Percentiles rank a stretch among this genome's conserved stretches.
These are phyloP conservation scores for Rhagophthalmus giganteus DNA, from an alignment of 2,888 invertebrate genomes.

Conservation along the genomic window DNA sequence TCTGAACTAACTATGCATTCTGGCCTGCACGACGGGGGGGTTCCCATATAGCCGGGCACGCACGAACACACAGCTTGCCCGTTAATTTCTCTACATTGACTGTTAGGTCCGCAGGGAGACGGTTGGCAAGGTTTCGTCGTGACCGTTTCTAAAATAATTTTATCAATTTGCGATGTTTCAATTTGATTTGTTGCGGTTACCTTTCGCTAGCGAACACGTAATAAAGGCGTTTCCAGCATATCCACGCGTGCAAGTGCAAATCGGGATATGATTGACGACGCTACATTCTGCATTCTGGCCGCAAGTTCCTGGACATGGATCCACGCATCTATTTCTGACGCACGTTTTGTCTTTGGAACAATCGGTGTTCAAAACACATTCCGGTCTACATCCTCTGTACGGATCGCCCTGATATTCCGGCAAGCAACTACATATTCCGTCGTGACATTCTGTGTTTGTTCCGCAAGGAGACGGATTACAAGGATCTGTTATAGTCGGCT, in stretches of 20 bases:
- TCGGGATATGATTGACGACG: conserved; percentile 75
- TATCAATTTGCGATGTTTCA: too few species aligned
- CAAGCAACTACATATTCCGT: conserved; percentile 71
- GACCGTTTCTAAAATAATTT: conserved; percentile 30
- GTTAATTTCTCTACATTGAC: conserved; percentile 58
- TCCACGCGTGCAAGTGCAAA: conserved; percentile 72
- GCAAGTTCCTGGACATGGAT: conserved; percentile 77
- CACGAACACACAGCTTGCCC: conserved; percentile 65
- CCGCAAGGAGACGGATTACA: conserved; percentile 72
- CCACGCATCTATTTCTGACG: conserved; percentile 68
- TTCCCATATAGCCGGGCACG: conserved; percentile 56
- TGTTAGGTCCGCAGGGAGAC: conserved; percentile 65
- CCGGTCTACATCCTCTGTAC: conserved; percentile 69
- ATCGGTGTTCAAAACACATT: conserved; percentile 74
- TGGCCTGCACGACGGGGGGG: conserved; percentile 61
- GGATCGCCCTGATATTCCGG: conserved; percentile 73
- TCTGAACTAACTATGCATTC: conserved; percentile 59
- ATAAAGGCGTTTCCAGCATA: conserved; percentile 74
- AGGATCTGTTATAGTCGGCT: conserved; percentile 53
- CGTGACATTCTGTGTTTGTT: conserved; percentile 63
- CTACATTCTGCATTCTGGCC: conserved; percentile 73
- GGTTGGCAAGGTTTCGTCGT: conserved; percentile 66
- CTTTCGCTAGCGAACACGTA: conserved; percentile 63
- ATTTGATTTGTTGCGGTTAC: too few species aligned
- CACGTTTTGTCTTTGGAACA: conserved; percentile 72